Base-by-base conservation (phyloP, 2,113 vertebrate genomes). In the Thunnus thynnus region DNA sequence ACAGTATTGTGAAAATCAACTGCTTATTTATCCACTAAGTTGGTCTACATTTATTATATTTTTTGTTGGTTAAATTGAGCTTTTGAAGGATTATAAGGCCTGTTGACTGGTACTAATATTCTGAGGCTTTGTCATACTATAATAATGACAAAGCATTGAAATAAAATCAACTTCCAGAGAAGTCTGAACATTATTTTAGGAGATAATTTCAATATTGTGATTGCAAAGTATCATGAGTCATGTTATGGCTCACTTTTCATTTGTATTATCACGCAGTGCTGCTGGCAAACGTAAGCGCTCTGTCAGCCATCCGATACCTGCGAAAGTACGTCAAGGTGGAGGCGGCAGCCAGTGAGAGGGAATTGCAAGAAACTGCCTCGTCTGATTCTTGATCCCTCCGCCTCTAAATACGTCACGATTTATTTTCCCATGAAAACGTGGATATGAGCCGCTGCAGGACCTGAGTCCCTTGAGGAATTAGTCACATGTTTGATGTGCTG, bases 241-340 rank as follows among this genome's bases (percentile, higher is more conserved):
- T 18, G 2, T 16, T 18, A 73, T 50, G 36, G 82, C 57, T 77
- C 47, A 60, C 11, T 57, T 83, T 71, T 79, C 1, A 9, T 22
- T 13, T 86, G 17, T 57, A 1, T 68, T 70, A 58, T 91, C 87
- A 79, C 88, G 7, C 94, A 99, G 98, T 96, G 91, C 92, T 99
- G 85, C 88, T 99, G 93, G 98, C 97, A 0, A 97, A 97, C 30
- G 82, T 99, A 0, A 98, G 97, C 54, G 96, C 97, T 0, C 87
- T 99, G 60, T 99, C 97, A 6, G 97, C 98, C 65, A 99, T 99
- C 86, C 94, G 95, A 80, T 98, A 97, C 92, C 96, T 99, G 92
- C 94, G 98, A 16, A 92, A 92, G 86, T 95, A 95, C 56, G 83
- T 91, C 54, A 89, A 82, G 69, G 78, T 73, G 13, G 90, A 94